Evolutionary conservation across 2,888 invertebrate species (phyloP).

Genomic region (Drosophila anomalata): DNA sequence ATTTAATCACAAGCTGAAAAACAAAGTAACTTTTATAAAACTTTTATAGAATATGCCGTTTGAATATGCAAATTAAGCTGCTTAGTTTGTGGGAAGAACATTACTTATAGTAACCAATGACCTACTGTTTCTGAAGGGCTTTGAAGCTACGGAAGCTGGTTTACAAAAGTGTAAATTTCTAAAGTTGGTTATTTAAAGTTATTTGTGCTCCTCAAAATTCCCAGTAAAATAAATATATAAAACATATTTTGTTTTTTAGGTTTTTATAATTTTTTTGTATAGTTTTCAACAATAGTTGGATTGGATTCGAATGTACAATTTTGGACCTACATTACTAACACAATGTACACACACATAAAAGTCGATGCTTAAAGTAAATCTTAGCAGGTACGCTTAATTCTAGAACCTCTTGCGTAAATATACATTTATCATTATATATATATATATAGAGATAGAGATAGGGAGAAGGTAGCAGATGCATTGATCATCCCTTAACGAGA

Average conservation of each 20-base stretch:
- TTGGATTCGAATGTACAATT: slow-evolving; percentile 67
- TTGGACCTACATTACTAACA: slow-evolving; percentile 72
- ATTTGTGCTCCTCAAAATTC: not conserved
- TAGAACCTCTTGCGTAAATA: slow-evolving; percentile 76
- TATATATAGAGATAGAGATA: slow-evolving; percentile 31
- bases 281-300: slow-evolving; percentile 47
- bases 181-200: not conserved
- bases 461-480: slow-evolving; percentile 35
- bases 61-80: not conserved
- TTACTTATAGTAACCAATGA: not conserved
- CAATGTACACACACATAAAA: slow-evolving; percentile 69
- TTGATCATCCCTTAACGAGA: slow-evolving; percentile 48
- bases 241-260: slow-evolving; percentile 21
- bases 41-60: too few species aligned
- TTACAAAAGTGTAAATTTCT: not conserved
- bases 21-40: not conserved
- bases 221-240: not conserved
- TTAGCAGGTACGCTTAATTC: slow-evolving; percentile 65
- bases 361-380: slow-evolving; percentile 66
- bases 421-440: slow-evolving; percentile 43
- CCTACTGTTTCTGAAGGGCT: not conserved
- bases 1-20: not conserved
- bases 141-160: not conserved
- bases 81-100: not conserved
- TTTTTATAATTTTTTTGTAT: slow-evolving; percentile 56